Conservation (phyloP, 2,113 vertebrate genomes). For the Channa maculata region DNA sequence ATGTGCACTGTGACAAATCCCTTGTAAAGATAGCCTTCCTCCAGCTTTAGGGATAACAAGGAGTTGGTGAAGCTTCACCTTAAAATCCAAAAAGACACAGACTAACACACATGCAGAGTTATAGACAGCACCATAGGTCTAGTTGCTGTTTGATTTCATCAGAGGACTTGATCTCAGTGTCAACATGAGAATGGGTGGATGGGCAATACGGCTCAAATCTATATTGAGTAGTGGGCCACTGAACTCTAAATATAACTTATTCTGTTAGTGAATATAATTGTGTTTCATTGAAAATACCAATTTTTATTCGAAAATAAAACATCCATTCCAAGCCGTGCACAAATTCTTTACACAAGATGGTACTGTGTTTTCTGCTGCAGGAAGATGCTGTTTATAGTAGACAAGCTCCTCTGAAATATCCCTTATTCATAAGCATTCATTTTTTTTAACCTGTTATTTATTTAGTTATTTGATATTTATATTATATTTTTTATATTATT, state of each 20-base stretch:
- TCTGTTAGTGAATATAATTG: background rate
- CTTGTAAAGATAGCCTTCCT: constrained; percentile 55
- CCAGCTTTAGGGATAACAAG: constrained; percentile 61
- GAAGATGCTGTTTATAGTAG: background rate
- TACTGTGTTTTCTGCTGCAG: background rate
- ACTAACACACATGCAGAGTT: background rate
- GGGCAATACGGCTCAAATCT: constrained; percentile 42
- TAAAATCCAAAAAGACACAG: constrained; percentile 18
- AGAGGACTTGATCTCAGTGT: constrained; percentile 50
- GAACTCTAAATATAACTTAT: constrained; percentile 3
- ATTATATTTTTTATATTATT: background rate
- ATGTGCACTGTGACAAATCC: constrained; percentile 70
- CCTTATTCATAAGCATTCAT: no score
- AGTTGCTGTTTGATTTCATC: constrained; percentile 50
- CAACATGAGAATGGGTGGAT: constrained; percentile 40
- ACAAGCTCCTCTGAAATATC: no score
- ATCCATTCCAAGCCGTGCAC: no score
- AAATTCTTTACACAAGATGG: no score
- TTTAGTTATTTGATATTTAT: no score
- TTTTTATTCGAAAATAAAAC: no score
- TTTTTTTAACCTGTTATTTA: background rate
- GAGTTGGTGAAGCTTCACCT: constrained; percentile 27
- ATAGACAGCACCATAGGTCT: constrained; percentile 1
- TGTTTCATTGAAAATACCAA: background rate
- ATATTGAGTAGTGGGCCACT: constrained; percentile 19